Conservation (phyloP, 2,888 invertebrate genomes). For the Ditula angustiorana region DNA sequence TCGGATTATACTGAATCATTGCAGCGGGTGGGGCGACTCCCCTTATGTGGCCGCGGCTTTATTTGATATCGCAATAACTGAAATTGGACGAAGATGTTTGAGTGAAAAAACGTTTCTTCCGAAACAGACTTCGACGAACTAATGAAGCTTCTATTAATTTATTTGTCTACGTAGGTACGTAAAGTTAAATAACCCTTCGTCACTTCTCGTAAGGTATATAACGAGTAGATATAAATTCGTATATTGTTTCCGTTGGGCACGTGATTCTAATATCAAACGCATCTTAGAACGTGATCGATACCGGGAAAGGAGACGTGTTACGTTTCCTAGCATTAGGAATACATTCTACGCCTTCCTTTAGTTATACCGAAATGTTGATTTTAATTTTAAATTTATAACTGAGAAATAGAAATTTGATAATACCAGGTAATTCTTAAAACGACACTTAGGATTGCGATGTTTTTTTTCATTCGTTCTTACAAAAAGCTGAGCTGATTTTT, state of each 20-base stretch:
- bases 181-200: neutral
- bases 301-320: conserved; percentile 45
- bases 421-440: no score
- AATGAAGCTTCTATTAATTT: neutral
- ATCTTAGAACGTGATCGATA: conserved; percentile 43
- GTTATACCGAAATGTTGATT: neutral
- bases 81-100: conserved; percentile 24
- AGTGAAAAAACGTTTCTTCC: conserved; percentile 16
- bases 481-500: no score
- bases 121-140: neutral
- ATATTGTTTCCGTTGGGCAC: conserved; percentile 53
- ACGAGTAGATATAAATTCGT: conserved; percentile 45
- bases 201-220: conserved; percentile 19
- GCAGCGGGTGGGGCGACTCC: conserved; percentile 28
- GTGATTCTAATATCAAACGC: conserved; percentile 51
- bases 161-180: neutral
- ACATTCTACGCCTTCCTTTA: conserved; percentile 8
- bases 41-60: conserved; percentile 32
- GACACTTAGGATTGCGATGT: no score
- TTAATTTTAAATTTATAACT: neutral
- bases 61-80: conserved; percentile 38
- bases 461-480: no score
- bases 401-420: neutral
- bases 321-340: conserved; percentile 11
- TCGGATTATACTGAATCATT: conserved; percentile 35